Base-by-base conservation (phyloP, 2,113 vertebrate species). In the Bujurquina vittata region DNA sequence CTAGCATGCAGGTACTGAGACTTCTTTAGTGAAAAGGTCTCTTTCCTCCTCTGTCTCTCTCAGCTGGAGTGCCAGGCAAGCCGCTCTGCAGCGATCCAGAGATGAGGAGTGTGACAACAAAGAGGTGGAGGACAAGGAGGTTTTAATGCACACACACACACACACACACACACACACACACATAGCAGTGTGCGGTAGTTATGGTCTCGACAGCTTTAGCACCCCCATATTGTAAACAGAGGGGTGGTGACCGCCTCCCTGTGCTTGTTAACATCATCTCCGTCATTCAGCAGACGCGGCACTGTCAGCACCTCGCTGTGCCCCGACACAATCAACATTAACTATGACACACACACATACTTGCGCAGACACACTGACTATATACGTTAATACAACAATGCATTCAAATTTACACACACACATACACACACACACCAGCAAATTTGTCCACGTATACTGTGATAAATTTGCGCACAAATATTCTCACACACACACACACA, bases 201-300 rank as follows among this genome's bases (percentile, higher is more conserved):
- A 95, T 93, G 91, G 88, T 87, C 85, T 91, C 92, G 94, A 94
- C 95, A 94, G 95, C 91, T 95, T 95, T 94, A 94, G 95, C 93
- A 94, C 95, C 94, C 89, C 93, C 94, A 93, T 92, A 95, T 96
- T 95, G 95, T 96, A 95, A 96, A 96, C 95, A 96, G 91, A 90
- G 84, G 89, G 94, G 93, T 93, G 92, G 94, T 90, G 91, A 92
- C 92, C 92, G 91, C 94, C 93, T 95, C 94, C 94, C 89, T 86
- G 87, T 87, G 95, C 95, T 96, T 95, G 95, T 96, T 96, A 96
- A 95, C 94, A 96, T 95, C 95, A 94, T 95, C 95, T 96, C 94
- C 94, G 95, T 95, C 95, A 96, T 95, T 94, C 95, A 95, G 94
- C 91, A 87, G 88, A 89, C 86, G 85, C 86, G 84, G 90, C 93